These are phyloP conservation scores for Zootermopsis nevadensis DNA, from an alignment of 2,888 invertebrate species.

Conservation along the genomic window DNA sequence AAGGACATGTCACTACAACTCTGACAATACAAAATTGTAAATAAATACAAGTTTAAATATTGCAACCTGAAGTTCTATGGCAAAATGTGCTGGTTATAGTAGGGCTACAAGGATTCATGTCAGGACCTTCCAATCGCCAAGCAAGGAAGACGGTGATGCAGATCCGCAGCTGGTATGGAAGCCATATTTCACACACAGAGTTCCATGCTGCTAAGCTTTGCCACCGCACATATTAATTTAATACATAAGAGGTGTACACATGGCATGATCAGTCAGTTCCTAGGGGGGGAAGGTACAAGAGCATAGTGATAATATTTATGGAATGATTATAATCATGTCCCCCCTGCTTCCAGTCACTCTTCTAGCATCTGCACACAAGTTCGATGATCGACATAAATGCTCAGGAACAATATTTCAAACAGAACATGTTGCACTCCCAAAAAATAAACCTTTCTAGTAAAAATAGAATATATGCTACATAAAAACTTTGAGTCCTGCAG, in stretches of 20 bases:
- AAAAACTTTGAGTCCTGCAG: background rate
- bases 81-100: conserved; percentile 49
- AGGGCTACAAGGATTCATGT: conserved; percentile 1
- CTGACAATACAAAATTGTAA: conserved; percentile 54
- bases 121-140: background rate
- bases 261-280: background rate
- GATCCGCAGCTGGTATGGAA: conserved; percentile 5
- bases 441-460: conserved; percentile 36
- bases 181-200: conserved; percentile 2
- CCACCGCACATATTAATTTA: background rate
- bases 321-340: conserved; percentile 28
- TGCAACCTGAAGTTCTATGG: conserved; percentile 52
- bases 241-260: background rate
- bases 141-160: conserved; percentile 30
- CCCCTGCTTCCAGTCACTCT: background rate
- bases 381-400: conserved; percentile 9
- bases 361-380: conserved; percentile 9
- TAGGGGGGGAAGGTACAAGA: conserved; percentile 17
- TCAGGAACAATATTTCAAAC: conserved; percentile 38
- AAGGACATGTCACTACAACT: conserved; percentile 50
- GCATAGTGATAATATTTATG: conserved; percentile 23
- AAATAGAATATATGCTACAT: conserved; percentile 33
- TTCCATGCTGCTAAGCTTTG: background rate
- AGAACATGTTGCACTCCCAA: conserved; percentile 27
- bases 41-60: conserved; percentile 53